Base-by-base conservation (phyloP, 2,113 vertebrate genomes). In the Gambusia holbrooki region DNA sequence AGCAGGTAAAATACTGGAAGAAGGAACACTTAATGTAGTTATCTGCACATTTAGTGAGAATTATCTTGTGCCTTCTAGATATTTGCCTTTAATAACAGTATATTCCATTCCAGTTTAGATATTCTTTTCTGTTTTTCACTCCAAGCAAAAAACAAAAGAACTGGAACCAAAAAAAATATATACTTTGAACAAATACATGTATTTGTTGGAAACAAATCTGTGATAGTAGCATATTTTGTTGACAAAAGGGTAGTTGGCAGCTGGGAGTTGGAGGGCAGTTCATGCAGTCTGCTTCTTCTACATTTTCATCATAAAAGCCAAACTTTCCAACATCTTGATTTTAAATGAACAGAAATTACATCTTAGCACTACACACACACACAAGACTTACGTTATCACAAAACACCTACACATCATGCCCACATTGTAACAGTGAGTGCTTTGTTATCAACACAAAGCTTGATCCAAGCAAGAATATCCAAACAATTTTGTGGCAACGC, bases 391-490 rank as follows among this genome's bases (percentile, higher is more conserved):
- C 80, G 85, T 42, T 88, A 80, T 74, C 90, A 89, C 71, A 77
- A 86, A 73, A 93, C 94, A 91, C 94, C 94, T 90, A 92, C 93
- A 90, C 90, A 79, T 60, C 66, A 84, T 80, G 72, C 92, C 90
- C 92, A 91, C 86, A 86, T 87, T 88, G 81, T 82, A 86, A 92
- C 83, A 84, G 88, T 76, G 73, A 77, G 84, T 62, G 90, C 89
- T 91, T 92, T 90, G 88, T 93, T 91, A 91, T 90, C 89, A 78
- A 82, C 87, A 89, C 30, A 75, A 85, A 75, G 62, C 79, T 80
- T 35, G 73, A 88, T 88, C 92, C 84, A 84, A 80, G 81, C 69
- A 73, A 75, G 40, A 81, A 82, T 79, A 77, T 88, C 87, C 81
- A 83, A 86, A 80, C 71, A 67, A 89, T 88, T 89, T 80, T 74